Evolutionary conservation across 2,888 invertebrate genomes (phyloP), one percentile per base, ranked within the genome.

Genomic region (Helicoverpa assulta): DNA sequence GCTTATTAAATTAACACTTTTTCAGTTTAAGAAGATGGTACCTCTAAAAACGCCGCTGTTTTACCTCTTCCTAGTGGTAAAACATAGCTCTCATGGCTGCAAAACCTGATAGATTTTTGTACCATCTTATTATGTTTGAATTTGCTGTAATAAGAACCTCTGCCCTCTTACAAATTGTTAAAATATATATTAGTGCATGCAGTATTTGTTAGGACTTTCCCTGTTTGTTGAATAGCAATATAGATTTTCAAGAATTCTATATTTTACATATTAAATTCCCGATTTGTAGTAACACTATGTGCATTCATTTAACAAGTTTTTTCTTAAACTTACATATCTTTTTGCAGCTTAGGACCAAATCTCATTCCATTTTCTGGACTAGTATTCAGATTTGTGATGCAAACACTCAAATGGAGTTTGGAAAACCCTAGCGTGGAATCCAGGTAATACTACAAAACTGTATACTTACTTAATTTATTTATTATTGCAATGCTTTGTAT

Each of bases 321-420:
- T 16, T n/a, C 19, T 2, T 51, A 51, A 19, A 19, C 51, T 51
- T 53, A 0, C 26, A 47, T 50, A 58, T 54, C 69, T 0, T 71
- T 50, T 91, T 91, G 66, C 91, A 95, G 95, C 70, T 82, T 95
- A 62, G 94, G 93, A 0, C 72, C 93, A 58, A 94, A 95, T 65
- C 86, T 95, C 1, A 90, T 95, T 58, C 94, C 94, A 4, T 95
- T 89, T 76, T 95, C 95, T 2, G 88, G 91, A 0, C 81, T 95
- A 40, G 88, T 95, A 29, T 90, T 94, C 81, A 89, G 91, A 85
- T 88, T 92, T 54, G 89, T 90, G 37, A 90, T 92, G 90, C 95
- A 94, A 76, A 93, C 95, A 4, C 84, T 95, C 0, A 88, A 90
- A 62, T 95, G 95, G 95, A 93, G 88, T 59, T 86, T 91, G 0